Conservation (phyloP, 2,888 invertebrate species). For the Miltochrista miniata region DNA sequence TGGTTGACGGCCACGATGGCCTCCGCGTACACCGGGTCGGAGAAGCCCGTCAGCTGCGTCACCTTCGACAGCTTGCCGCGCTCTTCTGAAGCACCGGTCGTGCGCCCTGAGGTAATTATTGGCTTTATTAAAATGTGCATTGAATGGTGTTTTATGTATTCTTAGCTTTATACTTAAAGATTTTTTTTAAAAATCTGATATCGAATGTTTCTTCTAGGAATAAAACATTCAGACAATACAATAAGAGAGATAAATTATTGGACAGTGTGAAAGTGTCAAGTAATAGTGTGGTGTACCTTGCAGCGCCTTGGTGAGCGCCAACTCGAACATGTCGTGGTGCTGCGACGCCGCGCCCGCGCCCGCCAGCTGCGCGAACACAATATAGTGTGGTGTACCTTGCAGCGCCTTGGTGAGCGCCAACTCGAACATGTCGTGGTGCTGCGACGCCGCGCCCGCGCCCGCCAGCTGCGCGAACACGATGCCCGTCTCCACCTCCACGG, state of each 20-base stretch:
- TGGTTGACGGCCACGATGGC: conserved; percentile 99
- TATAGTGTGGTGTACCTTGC: conserved; percentile 79
- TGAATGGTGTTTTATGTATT: no score
- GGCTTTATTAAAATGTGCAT: background rate
- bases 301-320: conserved; percentile 94
- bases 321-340: conserved; percentile 94
- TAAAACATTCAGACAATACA: no score
- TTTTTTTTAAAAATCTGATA: no score
- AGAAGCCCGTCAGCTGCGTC: conserved; percentile 98
- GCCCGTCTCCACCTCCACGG: conserved; percentile 67
- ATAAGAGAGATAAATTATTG: no score
- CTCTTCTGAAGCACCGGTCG: conserved; percentile 40
- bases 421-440: conserved; percentile 93
- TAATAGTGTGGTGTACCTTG: conserved; percentile 84
- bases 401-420: conserved; percentile 95
- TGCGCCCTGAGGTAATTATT: conserved; percentile 52
- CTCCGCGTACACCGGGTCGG: conserved; percentile 99
- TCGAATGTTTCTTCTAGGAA: no score
- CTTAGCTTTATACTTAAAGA: no score
- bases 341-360: conserved; percentile 46
- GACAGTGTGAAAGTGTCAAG: no score
- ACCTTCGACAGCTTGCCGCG: conserved; percentile 85
- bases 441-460: conserved; percentile 44
- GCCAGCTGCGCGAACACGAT: conserved; percentile 69
- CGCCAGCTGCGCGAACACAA: conserved; percentile 67